A percentile compares a stretch with the other conserved stretches of the same genome.
phyloP scores from a whole-genome alignment of 2,113 vertebrate genomes.

The Tragulus kanchil region DNA sequence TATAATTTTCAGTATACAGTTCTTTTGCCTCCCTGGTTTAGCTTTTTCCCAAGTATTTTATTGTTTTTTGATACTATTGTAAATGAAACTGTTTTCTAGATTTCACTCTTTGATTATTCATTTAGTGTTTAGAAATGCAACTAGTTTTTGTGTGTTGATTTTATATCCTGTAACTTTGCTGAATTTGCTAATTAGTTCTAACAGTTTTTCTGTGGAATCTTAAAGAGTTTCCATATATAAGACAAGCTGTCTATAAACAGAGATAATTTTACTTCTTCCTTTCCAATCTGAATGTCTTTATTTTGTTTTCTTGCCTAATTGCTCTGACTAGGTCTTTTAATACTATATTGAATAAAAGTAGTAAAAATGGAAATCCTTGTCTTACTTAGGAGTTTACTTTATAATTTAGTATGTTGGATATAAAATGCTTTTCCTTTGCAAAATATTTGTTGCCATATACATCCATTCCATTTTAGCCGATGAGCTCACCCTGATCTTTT shows the following conservation, averaged over 20 bases:
- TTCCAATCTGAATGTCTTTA: conserved; percentile 8
- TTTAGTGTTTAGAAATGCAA: not conserved
- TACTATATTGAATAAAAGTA: not conserved
- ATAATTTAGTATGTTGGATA: not conserved
- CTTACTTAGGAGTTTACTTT: conserved; percentile 3
- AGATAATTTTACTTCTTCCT: not conserved
- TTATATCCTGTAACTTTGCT: not conserved
- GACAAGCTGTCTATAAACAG: not conserved
- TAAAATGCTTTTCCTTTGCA: not conserved
- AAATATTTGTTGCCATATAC: not conserved
- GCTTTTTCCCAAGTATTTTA: not conserved
- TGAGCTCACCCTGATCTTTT: not conserved
- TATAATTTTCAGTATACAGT: not conserved
- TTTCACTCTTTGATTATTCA: not conserved
- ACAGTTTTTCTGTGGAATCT: not conserved
- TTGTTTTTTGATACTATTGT: not conserved
- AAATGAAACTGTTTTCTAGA: conserved; percentile 15
- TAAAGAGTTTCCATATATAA: not conserved
- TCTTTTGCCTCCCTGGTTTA: not conserved
- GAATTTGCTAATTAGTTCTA: not conserved
- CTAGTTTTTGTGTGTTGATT: not conserved
- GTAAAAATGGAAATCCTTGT: not conserved
- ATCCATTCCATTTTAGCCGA: not conserved
- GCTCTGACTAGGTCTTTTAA: not conserved
- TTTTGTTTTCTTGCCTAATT: conserved; percentile 10